Conservation (phyloP, 2,888 invertebrate species). For the Hirudinaria manillensis region DNA sequence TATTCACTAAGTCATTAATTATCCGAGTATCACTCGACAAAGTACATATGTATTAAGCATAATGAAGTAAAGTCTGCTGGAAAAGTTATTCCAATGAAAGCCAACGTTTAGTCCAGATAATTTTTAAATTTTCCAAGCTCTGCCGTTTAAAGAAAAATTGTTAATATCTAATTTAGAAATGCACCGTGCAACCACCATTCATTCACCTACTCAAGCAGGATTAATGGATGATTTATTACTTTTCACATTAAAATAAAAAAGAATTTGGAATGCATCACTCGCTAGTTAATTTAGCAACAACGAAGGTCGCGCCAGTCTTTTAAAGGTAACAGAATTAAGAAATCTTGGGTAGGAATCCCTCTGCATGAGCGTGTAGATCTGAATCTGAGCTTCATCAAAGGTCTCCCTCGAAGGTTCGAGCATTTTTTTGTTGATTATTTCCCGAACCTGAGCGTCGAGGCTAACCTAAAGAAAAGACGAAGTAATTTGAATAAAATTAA, state of each 20-base stretch:
- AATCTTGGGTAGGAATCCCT: constrained; percentile 98
- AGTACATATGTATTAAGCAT: too few species aligned
- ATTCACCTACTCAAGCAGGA: too few species aligned
- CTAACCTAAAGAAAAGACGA: constrained; percentile 68
- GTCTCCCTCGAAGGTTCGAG: constrained; percentile 83
- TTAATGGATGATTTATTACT: too few species aligned
- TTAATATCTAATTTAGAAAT: too few species aligned
- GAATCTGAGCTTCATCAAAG: constrained; percentile 98
- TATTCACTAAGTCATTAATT: too few species aligned
- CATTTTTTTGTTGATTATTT: constrained; percentile 97
- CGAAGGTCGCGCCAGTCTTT: constrained; percentile 60
- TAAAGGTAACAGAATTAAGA: constrained; percentile 84
- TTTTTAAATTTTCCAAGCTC: too few species aligned
- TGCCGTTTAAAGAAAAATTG: too few species aligned
- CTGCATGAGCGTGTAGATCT: constrained; percentile 99
- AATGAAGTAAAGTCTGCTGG: too few species aligned
- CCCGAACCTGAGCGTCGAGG: constrained; percentile 91
- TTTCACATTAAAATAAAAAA: not conserved
- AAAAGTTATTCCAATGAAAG: too few species aligned
- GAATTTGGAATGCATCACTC: not conserved
- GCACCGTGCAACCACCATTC: too few species aligned
- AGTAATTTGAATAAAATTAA: not conserved
- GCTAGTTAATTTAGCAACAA: not conserved
- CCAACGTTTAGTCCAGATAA: too few species aligned
- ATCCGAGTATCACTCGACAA: too few species aligned